phyloP scores from a whole-genome alignment of 2,113 vertebrate species.

The Bubo bubo region DNA sequence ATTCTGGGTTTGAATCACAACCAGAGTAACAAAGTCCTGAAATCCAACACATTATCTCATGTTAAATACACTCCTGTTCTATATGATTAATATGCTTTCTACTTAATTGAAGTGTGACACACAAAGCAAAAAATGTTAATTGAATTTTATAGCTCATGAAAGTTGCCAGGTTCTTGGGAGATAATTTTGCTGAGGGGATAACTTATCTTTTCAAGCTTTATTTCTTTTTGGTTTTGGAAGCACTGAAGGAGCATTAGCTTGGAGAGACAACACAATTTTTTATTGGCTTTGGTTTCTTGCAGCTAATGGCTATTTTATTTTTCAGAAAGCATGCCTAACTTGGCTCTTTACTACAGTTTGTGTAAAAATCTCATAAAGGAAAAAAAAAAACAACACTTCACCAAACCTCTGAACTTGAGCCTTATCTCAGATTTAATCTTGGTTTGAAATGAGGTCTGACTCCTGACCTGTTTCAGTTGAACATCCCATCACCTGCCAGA shows the following conservation, averaged over 20 bases:
- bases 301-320: not conserved
- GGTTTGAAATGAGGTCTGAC: not conserved
- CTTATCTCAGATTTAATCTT: slow-evolving; percentile 10
- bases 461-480: not conserved
- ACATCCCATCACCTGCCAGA: not conserved
- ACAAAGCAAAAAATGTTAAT: slow-evolving; percentile 18
- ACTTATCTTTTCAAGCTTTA: not conserved
- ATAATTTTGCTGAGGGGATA: not conserved
- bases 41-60: not conserved
- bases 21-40: not conserved
- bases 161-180: not conserved
- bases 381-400: not conserved
- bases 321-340: slow-evolving; percentile 6
- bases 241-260: not conserved
- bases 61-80: not conserved
- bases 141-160: slow-evolving; percentile 21
- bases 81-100: not conserved
- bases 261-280: not conserved
- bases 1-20: not conserved
- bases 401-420: not conserved
- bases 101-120: slow-evolving; percentile 20
- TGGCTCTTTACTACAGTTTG: not conserved
- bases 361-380: not conserved
- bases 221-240: not conserved
- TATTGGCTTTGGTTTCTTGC: not conserved